These are phyloP conservation scores for Meloidogyne hapla DNA, from an alignment of 1,140 invertebrate species.

Conservation along the genomic window DNA sequence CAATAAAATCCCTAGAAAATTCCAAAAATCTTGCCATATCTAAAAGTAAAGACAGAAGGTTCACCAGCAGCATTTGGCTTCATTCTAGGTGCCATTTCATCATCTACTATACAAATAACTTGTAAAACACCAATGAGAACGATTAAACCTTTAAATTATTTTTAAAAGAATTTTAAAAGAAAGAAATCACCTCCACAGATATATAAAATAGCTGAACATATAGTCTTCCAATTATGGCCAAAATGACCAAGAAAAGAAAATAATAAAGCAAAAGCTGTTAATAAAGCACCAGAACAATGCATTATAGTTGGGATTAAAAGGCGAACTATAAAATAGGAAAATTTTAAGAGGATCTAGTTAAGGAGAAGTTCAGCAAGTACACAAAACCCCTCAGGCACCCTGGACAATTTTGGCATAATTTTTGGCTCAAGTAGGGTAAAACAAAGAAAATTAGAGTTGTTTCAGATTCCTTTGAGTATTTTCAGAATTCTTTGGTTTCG, in stretches of 20 bases:
- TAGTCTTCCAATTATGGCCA: slow-evolving; percentile 15
- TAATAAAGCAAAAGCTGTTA: slow-evolving; percentile 28
- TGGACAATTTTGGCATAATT: too few relatives aligned
- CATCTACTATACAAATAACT: slow-evolving; percentile 42
- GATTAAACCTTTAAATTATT: slow-evolving; percentile 28
- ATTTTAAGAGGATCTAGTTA: neutral
- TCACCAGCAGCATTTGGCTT: slow-evolving; percentile 41
- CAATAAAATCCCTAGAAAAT: too few relatives aligned
- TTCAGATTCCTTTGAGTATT: too few relatives aligned
- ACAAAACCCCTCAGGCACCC: too few relatives aligned
- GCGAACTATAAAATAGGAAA: slow-evolving; percentile 16
- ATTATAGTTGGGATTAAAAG: slow-evolving; percentile 31
- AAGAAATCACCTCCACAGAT: slow-evolving; percentile 23
- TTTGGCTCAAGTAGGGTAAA: too few relatives aligned
- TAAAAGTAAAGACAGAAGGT: slow-evolving; percentile 33
- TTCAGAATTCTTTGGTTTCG: too few relatives aligned
- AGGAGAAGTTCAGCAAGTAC: too few relatives aligned
- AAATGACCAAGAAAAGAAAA: slow-evolving; percentile 37
- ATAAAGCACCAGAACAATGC: slow-evolving; percentile 33
- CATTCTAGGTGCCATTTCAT: slow-evolving; percentile 43
- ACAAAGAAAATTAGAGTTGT: too few relatives aligned
- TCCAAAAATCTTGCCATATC: slow-evolving; percentile 35
- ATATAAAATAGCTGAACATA: slow-evolving; percentile 38
- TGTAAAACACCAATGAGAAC: slow-evolving; percentile 36
- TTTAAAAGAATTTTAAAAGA: neutral